A percentile compares a stretch with the other conserved stretches of the same genome.
Evolutionary conservation across 2,797 vertebrate species (phyloP).

Genomic region (Acridotheres tristis): DNA sequence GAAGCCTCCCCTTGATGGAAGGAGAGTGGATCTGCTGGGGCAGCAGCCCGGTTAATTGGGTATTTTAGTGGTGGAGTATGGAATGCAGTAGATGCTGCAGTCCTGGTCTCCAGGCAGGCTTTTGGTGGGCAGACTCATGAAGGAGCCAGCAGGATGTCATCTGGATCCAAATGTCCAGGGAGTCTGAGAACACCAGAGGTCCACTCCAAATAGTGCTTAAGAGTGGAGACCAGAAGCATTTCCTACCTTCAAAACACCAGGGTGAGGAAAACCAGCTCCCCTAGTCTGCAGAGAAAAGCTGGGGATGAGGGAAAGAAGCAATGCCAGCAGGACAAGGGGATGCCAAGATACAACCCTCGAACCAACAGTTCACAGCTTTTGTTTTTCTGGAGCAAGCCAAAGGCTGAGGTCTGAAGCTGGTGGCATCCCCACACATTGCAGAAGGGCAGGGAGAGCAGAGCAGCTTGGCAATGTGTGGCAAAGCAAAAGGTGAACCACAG

Average conservation of each 20-base stretch:
- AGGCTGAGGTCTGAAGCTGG: not conserved
- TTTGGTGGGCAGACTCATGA: not conserved
- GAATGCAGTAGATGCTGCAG: not conserved
- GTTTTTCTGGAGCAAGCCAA: not conserved
- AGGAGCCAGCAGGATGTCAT: not conserved
- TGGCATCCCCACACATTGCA: accelerated
- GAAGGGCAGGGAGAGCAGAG: accelerated
- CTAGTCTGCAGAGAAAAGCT: not conserved
- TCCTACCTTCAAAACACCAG: not conserved
- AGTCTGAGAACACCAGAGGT: not conserved
- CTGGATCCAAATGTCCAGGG: not conserved
- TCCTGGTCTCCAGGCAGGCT: not conserved
- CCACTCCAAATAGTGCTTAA: not conserved
- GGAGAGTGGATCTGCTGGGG: not conserved
- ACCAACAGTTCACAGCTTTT: not conserved
- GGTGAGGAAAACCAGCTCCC: not conserved
- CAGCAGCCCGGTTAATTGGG: accelerated
- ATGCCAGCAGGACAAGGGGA: not conserved
- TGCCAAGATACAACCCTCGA: not conserved
- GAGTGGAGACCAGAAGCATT: not conserved
- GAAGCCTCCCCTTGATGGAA: not conserved
- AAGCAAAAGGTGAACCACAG: slow-evolving; percentile 7
- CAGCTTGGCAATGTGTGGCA: not conserved
- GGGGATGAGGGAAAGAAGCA: not conserved
- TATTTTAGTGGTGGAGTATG: not conserved